phyloP scores from a whole-genome alignment of 1,140 invertebrate species.

The Dufourea novaeangliae region DNA sequence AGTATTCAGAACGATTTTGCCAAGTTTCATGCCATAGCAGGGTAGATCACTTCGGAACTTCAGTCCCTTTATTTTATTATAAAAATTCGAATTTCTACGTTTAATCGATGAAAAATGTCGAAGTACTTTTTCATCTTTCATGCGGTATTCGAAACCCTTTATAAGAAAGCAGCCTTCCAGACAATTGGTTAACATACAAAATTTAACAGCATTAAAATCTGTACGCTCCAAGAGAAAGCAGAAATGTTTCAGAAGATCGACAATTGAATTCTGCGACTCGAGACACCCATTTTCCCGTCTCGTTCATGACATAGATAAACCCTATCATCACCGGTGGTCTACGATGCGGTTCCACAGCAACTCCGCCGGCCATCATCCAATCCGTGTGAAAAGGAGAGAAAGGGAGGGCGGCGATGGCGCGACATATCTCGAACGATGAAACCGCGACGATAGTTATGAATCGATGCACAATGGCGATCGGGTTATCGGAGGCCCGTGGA shows the following conservation, averaged over 20 bases:
- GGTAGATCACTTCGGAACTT: too few relatives aligned
- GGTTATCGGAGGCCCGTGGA: constrained; percentile 37
- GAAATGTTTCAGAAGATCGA: not conserved
- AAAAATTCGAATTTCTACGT: too few relatives aligned
- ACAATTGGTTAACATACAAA: too few relatives aligned
- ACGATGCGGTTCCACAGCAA: constrained; percentile 36
- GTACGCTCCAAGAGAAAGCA: not conserved
- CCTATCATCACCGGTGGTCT: constrained; percentile 48
- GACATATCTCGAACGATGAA: constrained; percentile 36
- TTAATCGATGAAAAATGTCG: too few relatives aligned
- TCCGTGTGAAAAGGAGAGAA: not conserved
- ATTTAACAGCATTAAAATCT: too few relatives aligned
- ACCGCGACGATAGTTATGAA: constrained; percentile 46
- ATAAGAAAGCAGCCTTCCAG: too few relatives aligned
- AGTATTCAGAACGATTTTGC: too few relatives aligned
- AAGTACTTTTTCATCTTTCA: too few relatives aligned
- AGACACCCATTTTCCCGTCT: constrained; percentile 25
- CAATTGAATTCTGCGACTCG: not conserved
- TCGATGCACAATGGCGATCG: constrained; percentile 34
- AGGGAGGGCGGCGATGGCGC: not conserved
- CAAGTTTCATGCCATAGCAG: too few relatives aligned
- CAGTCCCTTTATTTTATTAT: too few relatives aligned
- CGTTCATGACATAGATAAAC: constrained; percentile 41
- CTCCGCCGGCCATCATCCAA: not conserved
- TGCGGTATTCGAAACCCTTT: too few relatives aligned